Conservation (phyloP, 2,888 invertebrate species). For the Chymomyza caudatula region DNA sequence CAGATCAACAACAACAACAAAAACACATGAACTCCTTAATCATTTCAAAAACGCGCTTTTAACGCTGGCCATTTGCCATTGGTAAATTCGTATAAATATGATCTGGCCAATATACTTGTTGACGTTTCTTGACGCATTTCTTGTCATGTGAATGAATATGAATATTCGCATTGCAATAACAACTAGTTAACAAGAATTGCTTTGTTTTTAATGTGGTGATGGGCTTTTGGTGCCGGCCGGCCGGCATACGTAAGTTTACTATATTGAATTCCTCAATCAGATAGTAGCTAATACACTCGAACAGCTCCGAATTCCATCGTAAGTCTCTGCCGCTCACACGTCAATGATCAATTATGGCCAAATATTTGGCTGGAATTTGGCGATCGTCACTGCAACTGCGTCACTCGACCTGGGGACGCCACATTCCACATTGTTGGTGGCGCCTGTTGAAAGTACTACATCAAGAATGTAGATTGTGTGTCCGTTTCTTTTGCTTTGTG, state of each 20-base stretch:
- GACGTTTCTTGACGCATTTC: constrained; percentile 2
- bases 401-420: constrained; percentile 66
- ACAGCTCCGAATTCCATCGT: not conserved
- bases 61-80: not conserved
- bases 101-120: not conserved
- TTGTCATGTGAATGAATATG: constrained; percentile 10
- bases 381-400: constrained; percentile 63
- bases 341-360: constrained; percentile 49
- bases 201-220: not conserved
- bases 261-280: not conserved
- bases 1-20: constrained; percentile 16
- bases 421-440: constrained; percentile 17
- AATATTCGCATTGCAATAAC: not conserved
- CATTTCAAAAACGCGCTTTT: not conserved
- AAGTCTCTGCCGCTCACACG: constrained; percentile 45
- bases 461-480: not conserved
- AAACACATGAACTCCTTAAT: constrained; percentile 8
- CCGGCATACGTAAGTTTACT: not conserved
- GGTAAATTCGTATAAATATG: not conserved
- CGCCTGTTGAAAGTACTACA: constrained; percentile 10
- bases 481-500: not conserved
- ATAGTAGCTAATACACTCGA: not conserved
- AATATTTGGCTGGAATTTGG: constrained; percentile 53
- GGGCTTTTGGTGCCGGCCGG: not conserved
- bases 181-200: not conserved